Evolutionary conservation across 1,140 invertebrate genomes (phyloP).

Genomic region (Drosophila grimshawi): DNA sequence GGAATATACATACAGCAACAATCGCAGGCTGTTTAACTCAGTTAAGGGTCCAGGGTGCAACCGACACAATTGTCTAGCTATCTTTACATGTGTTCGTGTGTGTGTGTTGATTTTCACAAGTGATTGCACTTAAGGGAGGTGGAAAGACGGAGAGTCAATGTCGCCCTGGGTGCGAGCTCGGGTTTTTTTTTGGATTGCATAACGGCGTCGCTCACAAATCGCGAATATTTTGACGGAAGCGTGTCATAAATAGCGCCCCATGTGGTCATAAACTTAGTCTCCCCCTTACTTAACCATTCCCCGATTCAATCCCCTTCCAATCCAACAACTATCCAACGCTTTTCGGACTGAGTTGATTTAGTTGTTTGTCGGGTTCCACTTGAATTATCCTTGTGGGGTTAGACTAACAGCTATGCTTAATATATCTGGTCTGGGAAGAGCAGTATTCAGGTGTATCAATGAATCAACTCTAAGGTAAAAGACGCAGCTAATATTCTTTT

Average conservation of each 20-base stretch:
- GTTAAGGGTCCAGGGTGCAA: constrained; percentile 16
- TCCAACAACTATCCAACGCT: not conserved
- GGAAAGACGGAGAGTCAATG: constrained; percentile 25
- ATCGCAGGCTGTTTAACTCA: constrained; percentile 39
- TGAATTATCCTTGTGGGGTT: not conserved
- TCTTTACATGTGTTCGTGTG: constrained; percentile 1
- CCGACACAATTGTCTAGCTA: constrained; percentile 33
- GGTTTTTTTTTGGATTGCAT: constrained; percentile 30
- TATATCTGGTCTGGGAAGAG: no score
- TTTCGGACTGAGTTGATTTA: constrained; percentile 1
- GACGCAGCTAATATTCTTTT: no score
- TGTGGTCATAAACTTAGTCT: constrained; percentile 59
- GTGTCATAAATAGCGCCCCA: constrained; percentile 79
- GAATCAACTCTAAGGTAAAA: no score
- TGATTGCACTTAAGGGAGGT: constrained; percentile 44
- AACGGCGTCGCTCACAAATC: constrained; percentile 47
- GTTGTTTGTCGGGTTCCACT: constrained; percentile 1
- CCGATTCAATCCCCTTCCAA: not conserved
- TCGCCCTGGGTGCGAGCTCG: not conserved
- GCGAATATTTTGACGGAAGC: constrained; percentile 80
- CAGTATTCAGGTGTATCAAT: no score
- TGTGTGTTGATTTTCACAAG: constrained; percentile 47
- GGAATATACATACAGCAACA: not conserved
- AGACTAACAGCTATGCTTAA: not conserved
- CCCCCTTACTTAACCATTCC: not conserved